Base-by-base conservation (phyloP, 1,140 invertebrate species). In the Zaprionus vittiger region DNA sequence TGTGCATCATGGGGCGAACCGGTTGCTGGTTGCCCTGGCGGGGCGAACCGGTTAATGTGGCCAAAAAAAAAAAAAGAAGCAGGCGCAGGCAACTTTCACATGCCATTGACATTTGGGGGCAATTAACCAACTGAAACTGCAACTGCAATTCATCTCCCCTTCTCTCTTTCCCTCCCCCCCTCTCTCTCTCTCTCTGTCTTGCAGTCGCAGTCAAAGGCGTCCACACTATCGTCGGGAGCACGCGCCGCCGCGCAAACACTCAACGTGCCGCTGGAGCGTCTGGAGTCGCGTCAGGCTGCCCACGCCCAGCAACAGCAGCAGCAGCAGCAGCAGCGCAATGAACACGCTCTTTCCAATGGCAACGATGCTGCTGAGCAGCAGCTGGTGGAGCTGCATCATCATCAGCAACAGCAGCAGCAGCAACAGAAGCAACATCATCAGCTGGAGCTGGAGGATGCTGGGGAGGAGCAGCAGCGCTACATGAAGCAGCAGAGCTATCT, bases 231-330 rank as follows among this genome's bases (percentile, higher is more conserved):
- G 12, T 93, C 92, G 41, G 92, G 92, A 20, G 92, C 91, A 5
- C 79, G 92, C 7, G 92, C 92, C 22, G 92, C 92, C 12, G 92
- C 92, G 28, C 92, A 93, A 71, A 93, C 91, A n/a, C 63, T 93
- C 5, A 93, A 93, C 81, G 92, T 93, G 64, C 92, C 92, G 49
- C 82, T 93, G 63, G 92, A 93, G 73, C 86, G 91, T 34, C 73
- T 93, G 74, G 92, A 93, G 66, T 80, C 90, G 24, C 92, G 92
- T 26, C 91, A 92, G 83, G 75, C 47, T 24, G 22, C 17, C 47
- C 47, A 52, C 47, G 47, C 84, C 2, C 64, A 66, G 24, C 60
- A 62, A 41, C 83, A 92, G 55, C 78, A 77, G 67, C 82, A 74
- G 55, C 82, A 74, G 55, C 81, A 91, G 63, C 81, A 85, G 52